These are phyloP conservation scores for Araneus ventricosus DNA, from an alignment of 1,140 invertebrate species.

Conservation along the genomic window DNA sequence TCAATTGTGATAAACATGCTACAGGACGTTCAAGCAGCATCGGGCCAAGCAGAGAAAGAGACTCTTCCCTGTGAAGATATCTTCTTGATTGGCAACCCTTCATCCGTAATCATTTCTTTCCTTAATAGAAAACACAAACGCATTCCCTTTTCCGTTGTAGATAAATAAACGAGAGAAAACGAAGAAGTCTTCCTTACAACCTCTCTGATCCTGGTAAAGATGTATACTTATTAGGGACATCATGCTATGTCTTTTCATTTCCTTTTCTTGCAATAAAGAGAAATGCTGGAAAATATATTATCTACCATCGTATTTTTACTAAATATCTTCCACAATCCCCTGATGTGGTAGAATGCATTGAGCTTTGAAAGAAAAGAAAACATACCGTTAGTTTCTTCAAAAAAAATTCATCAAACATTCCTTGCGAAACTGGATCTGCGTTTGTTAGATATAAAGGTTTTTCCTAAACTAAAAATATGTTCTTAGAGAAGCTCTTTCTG, in stretches of 20 bases:
- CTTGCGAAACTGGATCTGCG: too few relatives aligned
- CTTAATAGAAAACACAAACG: neutral
- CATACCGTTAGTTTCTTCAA: too few relatives aligned
- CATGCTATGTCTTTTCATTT: neutral
- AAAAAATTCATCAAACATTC: too few relatives aligned
- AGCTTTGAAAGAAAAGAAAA: too few relatives aligned
- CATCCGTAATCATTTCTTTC: neutral
- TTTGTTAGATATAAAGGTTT: too few relatives aligned
- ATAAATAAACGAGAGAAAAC: neutral
- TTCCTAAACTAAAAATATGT: too few relatives aligned
- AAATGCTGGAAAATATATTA: neutral
- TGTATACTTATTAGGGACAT: neutral
- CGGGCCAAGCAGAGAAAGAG: neutral
- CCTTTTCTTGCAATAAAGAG: neutral
- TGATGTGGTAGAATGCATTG: too few relatives aligned
- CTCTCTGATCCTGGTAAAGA: neutral
- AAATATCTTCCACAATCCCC: too few relatives aligned
- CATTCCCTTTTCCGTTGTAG: too few relatives aligned
- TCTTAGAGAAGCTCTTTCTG: too few relatives aligned
- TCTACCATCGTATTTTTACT: neutral
- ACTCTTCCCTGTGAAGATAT: neutral
- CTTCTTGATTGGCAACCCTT: neutral
- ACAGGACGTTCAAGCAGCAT: neutral
- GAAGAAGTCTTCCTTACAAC: neutral
- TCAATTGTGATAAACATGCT: too few relatives aligned